Evolutionary conservation across 2,888 invertebrate species (phyloP).

Genomic region (Acanthococcus lagerstroemiae): DNA sequence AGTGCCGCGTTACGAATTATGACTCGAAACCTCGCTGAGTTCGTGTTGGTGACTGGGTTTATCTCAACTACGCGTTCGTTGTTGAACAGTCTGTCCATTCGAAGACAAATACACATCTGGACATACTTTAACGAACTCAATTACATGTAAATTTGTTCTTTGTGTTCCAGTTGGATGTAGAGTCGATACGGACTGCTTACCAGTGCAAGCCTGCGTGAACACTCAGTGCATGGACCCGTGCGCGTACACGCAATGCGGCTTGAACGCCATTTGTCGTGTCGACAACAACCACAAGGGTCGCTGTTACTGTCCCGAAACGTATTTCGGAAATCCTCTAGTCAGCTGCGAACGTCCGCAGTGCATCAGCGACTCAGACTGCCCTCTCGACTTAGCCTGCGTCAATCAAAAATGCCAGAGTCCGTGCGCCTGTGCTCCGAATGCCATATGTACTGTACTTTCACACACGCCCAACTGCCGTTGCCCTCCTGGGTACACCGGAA

Average conservation of each 20-base stretch:
- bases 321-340: constrained; percentile 65
- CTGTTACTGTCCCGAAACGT: constrained; percentile 65
- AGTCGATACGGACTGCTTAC: constrained; percentile 71
- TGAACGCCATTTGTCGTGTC: constrained; percentile 64
- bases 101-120: no score
- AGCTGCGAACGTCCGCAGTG: constrained; percentile 34
- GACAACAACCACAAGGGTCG: constrained; percentile 66
- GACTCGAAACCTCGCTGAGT: no score
- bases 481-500: constrained; percentile 69
- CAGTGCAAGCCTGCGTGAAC: constrained; percentile 70
- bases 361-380: constrained; percentile 60
- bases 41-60: no score
- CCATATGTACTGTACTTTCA: constrained; percentile 62
- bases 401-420: constrained; percentile 71
- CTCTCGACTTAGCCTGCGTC: constrained; percentile 65
- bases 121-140: no score
- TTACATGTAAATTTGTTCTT: not conserved
- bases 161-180: constrained; percentile 63
- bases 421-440: constrained; percentile 69
- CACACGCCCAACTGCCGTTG: constrained; percentile 71
- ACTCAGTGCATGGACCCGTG: constrained; percentile 73
- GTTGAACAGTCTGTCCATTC: no score
- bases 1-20: constrained; percentile 35
- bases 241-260: constrained; percentile 65
- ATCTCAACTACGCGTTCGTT: no score